Evolutionary conservation across 2,113 vertebrate genomes (phyloP).

Genomic region (Rynchops niger): DNA sequence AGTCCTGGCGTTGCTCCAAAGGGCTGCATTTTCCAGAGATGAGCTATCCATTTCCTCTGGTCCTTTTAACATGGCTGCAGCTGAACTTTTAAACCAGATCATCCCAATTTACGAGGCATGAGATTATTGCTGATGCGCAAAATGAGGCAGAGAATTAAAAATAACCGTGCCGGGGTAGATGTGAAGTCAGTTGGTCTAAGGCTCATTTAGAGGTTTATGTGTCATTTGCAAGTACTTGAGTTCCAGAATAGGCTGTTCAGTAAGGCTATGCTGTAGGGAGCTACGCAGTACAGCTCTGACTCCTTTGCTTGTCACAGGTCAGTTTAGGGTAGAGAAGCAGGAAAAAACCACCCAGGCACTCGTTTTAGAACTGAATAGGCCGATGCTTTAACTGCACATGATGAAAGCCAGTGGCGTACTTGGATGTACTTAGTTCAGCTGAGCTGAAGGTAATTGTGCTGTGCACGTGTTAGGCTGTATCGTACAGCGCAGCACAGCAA

Average conservation of each 20-base stretch:
- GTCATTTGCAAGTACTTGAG: not conserved
- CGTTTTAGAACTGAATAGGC: not conserved
- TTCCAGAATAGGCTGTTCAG: not conserved
- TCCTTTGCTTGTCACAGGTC: not conserved
- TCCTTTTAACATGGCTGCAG: slow-evolving; percentile 69
- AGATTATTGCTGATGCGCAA: slow-evolving; percentile 46
- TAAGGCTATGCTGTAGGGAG: not conserved
- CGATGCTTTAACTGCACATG: not conserved
- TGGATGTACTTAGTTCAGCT: not conserved
- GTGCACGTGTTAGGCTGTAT: not conserved
- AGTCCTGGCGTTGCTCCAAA: slow-evolving; percentile 50
- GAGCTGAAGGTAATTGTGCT: not conserved
- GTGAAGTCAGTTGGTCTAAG: slow-evolving; percentile 31
- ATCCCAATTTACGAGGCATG: slow-evolving; percentile 67
- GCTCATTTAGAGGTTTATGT: not conserved
- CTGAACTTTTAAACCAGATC: slow-evolving; percentile 78
- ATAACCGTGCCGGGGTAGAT: not conserved
- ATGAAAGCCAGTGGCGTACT: not conserved
- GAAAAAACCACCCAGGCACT: not conserved
- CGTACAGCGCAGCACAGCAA: not conserved
- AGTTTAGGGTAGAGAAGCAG: not conserved
- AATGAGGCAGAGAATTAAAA: slow-evolving; percentile 32
- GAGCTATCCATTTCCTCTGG: slow-evolving; percentile 72
- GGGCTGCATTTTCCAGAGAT: slow-evolving; percentile 56
- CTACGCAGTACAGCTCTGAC: not conserved